Base-by-base conservation (phyloP, 1,140 invertebrate genomes). In the Helicoverpa zea region DNA sequence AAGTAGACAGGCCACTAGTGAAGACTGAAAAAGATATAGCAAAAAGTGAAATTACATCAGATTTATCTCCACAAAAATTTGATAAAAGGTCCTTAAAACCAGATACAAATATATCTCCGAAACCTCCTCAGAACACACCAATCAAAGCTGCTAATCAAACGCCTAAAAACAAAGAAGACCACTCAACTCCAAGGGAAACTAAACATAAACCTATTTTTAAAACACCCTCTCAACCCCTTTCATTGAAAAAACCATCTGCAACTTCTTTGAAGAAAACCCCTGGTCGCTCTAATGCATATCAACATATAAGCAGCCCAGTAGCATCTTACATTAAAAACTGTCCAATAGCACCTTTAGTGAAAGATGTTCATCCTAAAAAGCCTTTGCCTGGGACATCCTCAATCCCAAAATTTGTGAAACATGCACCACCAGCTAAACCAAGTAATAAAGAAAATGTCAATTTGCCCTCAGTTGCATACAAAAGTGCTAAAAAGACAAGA, bases 241-340 rank as follows among this genome's bases (percentile, higher is more conserved):
- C 83, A 63, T 43, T 68, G 47, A 89, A 85, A 63, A 91, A 89
- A 81, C 66, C 82, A 74, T 63, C 75, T 64, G 35, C 51, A 12
- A 72, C 82, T 18, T 85, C 87, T 66, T 13, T 85, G 47, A 88
- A 88, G 58, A 90, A 86, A 80, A 88, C 86, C 56, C 83, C 87
- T 18, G 73, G 47, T 10, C 90, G 84, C 81, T 70, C 43, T 52
- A 90, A 90, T 83, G 79, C 74, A 29, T 92, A 86, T 82, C 81
- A 92, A 72, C 87, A 93, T 51, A 88, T 93, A 14, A 86, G 82
- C 29, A 93, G 92, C 83, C 92, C 92, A 70, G 84, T 93, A 29
- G 92, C 92, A 35, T 86, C 87, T 63, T 92, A 93, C 68, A 93
- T 93, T 16, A 91, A 90, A 56, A 87, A 90, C 14, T 83, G 88